Base-by-base conservation (phyloP, 1,140 invertebrate genomes). In the Hormaphis cornu region DNA sequence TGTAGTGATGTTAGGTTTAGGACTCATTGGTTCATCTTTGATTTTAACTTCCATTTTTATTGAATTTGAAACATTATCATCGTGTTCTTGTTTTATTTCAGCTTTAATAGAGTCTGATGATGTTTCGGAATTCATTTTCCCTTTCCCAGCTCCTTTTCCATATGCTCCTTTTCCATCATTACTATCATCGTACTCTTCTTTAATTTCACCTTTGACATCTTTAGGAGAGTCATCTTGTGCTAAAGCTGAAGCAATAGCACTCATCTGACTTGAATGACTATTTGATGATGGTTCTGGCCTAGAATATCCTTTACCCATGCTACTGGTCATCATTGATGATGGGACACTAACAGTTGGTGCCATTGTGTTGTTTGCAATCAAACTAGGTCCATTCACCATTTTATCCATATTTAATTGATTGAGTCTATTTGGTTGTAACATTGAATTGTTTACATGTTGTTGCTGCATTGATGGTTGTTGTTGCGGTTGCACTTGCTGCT, bases 401-500 rank as follows among this genome's bases (percentile, higher is more conserved):
- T 63, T 63, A 18, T 63, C 59, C 59, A 63, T 63, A 9, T 63
- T 66, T 2, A 66, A 50, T 48, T 50, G 44, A 35, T 48, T 66
- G 30, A 48, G 40, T 20, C 61, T 66, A 24, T 66, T 66, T 16
- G 61, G 28, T 35, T 66, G 61, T 66, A 66, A 48, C 44, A 66
- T 48, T 58, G 59, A 59, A 50, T 56, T 71, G 10, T 66, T 63
- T 18, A 61, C 44, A 50, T 69, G 70, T 42, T 63, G 56, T n/a
- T 42, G 52, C 37, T 79, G 82, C 9, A 87, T 53, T 30, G 26
- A 18, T 30, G 26, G 10, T 53, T 78, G 75, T 78, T 78, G 76
- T 80, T 81, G 69, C 26, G 46, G 61, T 35, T 42, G 35, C 1
- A 14, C 16, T 28, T 44, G 40, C n/a, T 52, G 48, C 18, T 70